Evolutionary conservation across 2,113 vertebrate genomes (phyloP).

Genomic region (Aspidoscelis tigris): DNA sequence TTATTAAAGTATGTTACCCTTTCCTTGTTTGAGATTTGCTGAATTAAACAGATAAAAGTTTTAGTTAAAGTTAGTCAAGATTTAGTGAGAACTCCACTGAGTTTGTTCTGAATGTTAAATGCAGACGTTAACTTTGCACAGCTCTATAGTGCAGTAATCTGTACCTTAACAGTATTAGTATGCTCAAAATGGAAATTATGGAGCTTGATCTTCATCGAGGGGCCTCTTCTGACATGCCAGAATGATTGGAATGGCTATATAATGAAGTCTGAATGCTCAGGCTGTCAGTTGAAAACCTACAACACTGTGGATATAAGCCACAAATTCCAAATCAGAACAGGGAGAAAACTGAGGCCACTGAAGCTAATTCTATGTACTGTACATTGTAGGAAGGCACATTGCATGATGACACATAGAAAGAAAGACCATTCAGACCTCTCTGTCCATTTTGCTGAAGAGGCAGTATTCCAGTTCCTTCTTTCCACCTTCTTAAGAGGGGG

Average conservation of each 20-base stretch:
- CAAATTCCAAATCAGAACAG: background rate
- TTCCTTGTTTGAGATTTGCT: background rate
- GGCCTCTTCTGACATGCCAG: background rate
- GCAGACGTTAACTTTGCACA: background rate
- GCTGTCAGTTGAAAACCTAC: fast-evolving
- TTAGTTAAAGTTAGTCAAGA: background rate
- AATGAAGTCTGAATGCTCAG: background rate
- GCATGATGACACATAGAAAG: background rate
- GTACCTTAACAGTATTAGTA: background rate
- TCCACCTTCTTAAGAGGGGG: background rate
- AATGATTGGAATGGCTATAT: background rate
- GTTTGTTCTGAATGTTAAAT: background rate
- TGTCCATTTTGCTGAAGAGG: background rate
- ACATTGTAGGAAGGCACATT: background rate
- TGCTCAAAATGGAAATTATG: background rate
- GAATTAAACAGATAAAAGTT: background rate
- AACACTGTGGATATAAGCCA: background rate
- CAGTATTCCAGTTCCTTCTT: background rate
- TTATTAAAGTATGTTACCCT: background rate
- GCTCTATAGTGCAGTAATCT: background rate
- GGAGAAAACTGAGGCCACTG: background rate
- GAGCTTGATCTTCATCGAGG: background rate
- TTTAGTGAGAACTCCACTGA: background rate
- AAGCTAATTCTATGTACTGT: background rate
- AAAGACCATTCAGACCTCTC: background rate